Evolutionary conservation across 2,797 vertebrate genomes (phyloP).

Genomic region (Todus mexicanus): DNA sequence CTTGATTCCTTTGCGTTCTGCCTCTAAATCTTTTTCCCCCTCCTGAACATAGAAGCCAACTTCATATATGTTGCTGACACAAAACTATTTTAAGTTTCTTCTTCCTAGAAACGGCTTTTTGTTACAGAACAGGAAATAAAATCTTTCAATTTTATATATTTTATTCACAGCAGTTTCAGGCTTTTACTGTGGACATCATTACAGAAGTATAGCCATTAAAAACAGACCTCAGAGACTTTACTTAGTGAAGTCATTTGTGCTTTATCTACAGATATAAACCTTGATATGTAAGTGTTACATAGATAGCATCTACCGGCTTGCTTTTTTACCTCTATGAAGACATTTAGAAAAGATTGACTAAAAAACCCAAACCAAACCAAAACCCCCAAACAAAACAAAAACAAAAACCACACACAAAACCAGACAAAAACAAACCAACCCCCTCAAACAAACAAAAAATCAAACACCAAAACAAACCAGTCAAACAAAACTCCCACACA

Average conservation of each 20-base stretch:
- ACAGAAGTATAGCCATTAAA: conserved; percentile 9
- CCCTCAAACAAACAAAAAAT: too few relatives aligned
- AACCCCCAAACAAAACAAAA: too few relatives aligned
- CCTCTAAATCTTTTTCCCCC: not conserved
- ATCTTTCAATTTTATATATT: not conserved
- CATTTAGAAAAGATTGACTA: not conserved
- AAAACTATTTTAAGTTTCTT: not conserved
- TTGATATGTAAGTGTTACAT: not conserved
- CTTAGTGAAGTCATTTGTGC: not conserved
- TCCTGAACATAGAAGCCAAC: not conserved
- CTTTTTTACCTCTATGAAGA: not conserved
- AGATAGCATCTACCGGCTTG: not conserved
- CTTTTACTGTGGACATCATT: not conserved
- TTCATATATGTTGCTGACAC: not conserved
- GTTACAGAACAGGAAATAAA: not conserved
- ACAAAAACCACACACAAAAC: too few relatives aligned
- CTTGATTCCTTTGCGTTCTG: not conserved
- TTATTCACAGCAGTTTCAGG: not conserved
- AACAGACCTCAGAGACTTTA: not conserved
- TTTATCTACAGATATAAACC: not conserved
- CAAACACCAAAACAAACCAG: too few relatives aligned
- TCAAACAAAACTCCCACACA: too few relatives aligned
- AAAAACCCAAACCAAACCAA: not conserved
- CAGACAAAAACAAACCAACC: too few relatives aligned
- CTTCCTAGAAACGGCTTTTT: not conserved